Percentiles rank a stretch among this genome's conserved stretches.
Evolutionary conservation across 2,888 invertebrate genomes (phyloP).

Genomic region (Aleiodes testaceus): DNA sequence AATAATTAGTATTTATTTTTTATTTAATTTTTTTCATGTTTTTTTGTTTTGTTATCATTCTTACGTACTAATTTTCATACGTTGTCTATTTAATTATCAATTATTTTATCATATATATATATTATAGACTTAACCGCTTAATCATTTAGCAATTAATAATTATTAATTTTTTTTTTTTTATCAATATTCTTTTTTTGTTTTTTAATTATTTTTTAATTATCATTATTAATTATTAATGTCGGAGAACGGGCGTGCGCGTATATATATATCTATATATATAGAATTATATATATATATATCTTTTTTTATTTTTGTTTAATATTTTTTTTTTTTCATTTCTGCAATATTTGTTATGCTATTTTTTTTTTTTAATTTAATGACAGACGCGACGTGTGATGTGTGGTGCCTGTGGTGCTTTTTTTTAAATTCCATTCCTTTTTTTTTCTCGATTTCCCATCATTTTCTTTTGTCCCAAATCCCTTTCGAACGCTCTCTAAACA

Average conservation of each 20-base stretch:
- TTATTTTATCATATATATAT: constrained; percentile 66
- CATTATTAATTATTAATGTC: constrained; percentile 67
- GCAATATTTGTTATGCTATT: constrained; percentile 28
- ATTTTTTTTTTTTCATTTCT: constrained; percentile 38
- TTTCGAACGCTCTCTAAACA: constrained; percentile 8
- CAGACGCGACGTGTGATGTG: constrained; percentile 36
- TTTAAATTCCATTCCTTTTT: constrained; percentile 37
- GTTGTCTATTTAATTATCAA: constrained; percentile 55
- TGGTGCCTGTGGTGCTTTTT: constrained; percentile 43
- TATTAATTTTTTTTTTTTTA: constrained; percentile 62
- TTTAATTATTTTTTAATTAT: constrained; percentile 48
- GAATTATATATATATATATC: constrained; percentile 53
- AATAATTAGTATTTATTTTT: constrained; percentile 18
- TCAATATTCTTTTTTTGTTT: constrained; percentile 49
- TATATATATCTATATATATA: constrained; percentile 68
- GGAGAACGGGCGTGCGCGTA: constrained; percentile 71
- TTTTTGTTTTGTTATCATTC: constrained; percentile 31
- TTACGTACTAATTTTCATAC: constrained; percentile 60
- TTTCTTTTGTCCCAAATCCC: neutral
- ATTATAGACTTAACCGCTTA: constrained; percentile 67
- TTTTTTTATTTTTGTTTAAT: constrained; percentile 21
- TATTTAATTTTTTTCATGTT: too few relatives aligned
- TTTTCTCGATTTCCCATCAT: constrained; percentile 21
- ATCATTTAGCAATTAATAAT: constrained; percentile 71
- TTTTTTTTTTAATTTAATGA: constrained; percentile 12